These are phyloP conservation scores for Trachurus trachurus DNA, from an alignment of 2,797 vertebrate genomes.

Conservation along the genomic window DNA sequence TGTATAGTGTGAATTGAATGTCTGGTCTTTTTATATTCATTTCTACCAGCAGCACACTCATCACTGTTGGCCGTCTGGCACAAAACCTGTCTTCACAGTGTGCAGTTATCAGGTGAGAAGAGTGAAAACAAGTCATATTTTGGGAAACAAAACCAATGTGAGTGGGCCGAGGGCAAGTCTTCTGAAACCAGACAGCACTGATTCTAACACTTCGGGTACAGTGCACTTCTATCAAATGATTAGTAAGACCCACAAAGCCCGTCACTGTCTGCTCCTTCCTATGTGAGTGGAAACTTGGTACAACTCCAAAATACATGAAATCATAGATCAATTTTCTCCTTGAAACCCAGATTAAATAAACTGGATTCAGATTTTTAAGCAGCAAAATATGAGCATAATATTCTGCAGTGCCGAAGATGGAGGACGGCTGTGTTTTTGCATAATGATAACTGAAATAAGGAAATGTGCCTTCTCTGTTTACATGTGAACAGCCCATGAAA, in stretches of 20 bases:
- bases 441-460: neutral
- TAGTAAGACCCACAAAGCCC: neutral
- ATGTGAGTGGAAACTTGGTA: conserved; percentile 5
- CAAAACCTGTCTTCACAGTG: neutral
- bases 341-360: neutral
- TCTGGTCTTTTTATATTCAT: neutral
- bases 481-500: neutral
- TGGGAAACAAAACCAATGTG: no score
- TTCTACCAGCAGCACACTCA: neutral
- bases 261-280: neutral
- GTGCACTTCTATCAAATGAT: neutral
- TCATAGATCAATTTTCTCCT: neutral
- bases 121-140: neutral
- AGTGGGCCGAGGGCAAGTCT: neutral
- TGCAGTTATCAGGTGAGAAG: neutral
- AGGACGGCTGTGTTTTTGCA: neutral
- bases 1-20: neutral
- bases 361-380: neutral
- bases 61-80: neutral
- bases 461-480: neutral
- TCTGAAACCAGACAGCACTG: neutral
- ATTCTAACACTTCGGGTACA: neutral
- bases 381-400: neutral
- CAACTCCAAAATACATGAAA: neutral
- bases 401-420: neutral